A percentile compares a stretch with the other conserved stretches of the same genome.
phyloP scores from a whole-genome alignment of 2,888 invertebrate species.

The Athalia circularis region DNA sequence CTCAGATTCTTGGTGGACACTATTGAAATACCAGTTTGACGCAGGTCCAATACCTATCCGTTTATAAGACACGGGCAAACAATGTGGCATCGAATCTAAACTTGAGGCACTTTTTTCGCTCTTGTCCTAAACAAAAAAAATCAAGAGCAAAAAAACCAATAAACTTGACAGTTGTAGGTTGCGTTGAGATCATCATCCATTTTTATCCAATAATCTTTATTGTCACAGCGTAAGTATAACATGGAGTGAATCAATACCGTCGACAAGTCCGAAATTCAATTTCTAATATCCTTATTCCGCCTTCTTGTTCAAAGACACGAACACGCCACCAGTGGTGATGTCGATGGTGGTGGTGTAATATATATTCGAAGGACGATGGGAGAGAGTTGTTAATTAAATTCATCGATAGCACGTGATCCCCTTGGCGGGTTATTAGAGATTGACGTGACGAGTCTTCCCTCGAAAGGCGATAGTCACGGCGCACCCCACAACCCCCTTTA shows the following conservation, averaged over 20 bases:
- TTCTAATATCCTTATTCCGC: slow-evolving; percentile 20
- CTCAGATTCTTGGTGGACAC: slow-evolving; percentile 59
- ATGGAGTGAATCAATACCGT: not conserved
- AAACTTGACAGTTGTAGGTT: no score
- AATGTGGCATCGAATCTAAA: not conserved
- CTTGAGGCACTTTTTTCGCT: no score
- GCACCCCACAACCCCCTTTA: not conserved
- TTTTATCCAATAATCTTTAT: no score
- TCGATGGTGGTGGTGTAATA: slow-evolving; percentile 26
- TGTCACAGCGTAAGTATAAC: not conserved
- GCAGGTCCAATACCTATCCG: slow-evolving; percentile 49
- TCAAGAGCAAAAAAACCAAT: no score
- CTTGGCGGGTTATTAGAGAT: slow-evolving; percentile 47
- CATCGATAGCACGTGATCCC: slow-evolving; percentile 49
- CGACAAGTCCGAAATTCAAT: slow-evolving; percentile 35
- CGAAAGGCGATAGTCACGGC: slow-evolving; percentile 37
- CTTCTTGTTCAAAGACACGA: slow-evolving; percentile 32
- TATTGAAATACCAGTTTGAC: slow-evolving; percentile 73
- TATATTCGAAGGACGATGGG: slow-evolving; percentile 40
- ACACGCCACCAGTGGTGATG: slow-evolving; percentile 14
- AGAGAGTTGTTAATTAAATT: slow-evolving; percentile 48
- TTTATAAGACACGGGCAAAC: slow-evolving; percentile 6
- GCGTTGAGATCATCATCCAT: no score
- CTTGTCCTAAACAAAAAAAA: no score
- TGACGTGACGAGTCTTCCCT: slow-evolving; percentile 45